Conservation (phyloP, 2,113 vertebrate genomes). For the Equus przewalskii region DNA sequence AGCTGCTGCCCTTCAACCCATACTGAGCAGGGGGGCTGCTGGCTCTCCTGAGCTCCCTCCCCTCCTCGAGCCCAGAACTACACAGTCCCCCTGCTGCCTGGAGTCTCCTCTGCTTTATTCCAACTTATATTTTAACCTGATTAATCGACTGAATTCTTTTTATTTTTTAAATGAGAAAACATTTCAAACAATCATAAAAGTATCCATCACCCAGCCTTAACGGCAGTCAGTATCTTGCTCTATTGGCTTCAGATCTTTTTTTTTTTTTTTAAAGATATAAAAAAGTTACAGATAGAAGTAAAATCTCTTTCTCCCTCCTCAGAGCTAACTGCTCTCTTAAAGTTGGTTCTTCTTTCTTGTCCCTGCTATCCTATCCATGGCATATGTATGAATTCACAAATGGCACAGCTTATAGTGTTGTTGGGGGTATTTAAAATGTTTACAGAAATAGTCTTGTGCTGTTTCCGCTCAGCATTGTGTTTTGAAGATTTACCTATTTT, state of each 20-base stretch:
- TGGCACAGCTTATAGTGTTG: not conserved
- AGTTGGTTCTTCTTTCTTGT: not conserved
- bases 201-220: not conserved
- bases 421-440: conserved; percentile 24
- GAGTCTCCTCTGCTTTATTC: not conserved
- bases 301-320: not conserved
- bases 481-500: conserved; percentile 57
- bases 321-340: not conserved
- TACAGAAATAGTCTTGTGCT: conserved; percentile 41
- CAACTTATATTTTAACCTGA: not conserved
- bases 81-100: not conserved
- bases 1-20: no score
- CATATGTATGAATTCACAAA: not conserved
- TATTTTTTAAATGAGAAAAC: not conserved
- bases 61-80: not conserved
- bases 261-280: not conserved
- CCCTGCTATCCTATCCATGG: not conserved
- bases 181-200: conserved; percentile 47
- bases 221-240: not conserved
- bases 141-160: not conserved
- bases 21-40: no score
- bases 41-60: not conserved
- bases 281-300: not conserved
- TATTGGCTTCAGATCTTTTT: not conserved
- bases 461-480: conserved; percentile 25